These are phyloP conservation scores for Sycophila sp. DNA, from an alignment of 1,140 invertebrate species.

Conservation along the genomic window DNA sequence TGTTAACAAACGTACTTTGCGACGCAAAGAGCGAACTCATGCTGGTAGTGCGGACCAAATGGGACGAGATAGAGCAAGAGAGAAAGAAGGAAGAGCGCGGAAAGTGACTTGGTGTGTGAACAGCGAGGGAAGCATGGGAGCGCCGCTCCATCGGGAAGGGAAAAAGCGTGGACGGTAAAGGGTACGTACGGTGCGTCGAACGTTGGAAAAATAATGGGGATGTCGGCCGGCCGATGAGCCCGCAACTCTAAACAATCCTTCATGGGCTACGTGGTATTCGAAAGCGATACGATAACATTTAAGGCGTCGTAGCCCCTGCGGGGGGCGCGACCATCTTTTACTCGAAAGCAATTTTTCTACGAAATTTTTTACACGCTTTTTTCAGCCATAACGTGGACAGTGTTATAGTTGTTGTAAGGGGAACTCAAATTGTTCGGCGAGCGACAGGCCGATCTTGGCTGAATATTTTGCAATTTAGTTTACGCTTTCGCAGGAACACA, in stretches of 20 bases:
- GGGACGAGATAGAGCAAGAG: conserved; percentile 35
- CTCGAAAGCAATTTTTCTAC: conserved; percentile 43
- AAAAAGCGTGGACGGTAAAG: not conserved
- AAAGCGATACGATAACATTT: conserved; percentile 60
- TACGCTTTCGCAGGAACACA: not conserved
- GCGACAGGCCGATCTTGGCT: too few species aligned
- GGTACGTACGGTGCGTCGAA: conserved; percentile 2
- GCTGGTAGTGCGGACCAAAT: conserved; percentile 64
- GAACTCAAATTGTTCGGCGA: too few species aligned
- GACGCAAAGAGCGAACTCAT: conserved; percentile 56
- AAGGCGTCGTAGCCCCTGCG: conserved; percentile 44
- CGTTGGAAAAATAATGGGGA: not conserved
- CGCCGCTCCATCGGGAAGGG: conserved; percentile 53
- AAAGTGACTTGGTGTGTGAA: too few species aligned
- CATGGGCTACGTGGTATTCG: conserved; percentile 62
- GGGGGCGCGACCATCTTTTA: conserved; percentile 17
- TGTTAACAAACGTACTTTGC: conserved; percentile 56
- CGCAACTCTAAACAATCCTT: conserved; percentile 38
- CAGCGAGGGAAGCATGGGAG: conserved; percentile 9
- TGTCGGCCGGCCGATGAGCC: conserved; percentile 9
- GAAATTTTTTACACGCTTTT: conserved; percentile 34
- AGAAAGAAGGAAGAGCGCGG: conserved; percentile 14
- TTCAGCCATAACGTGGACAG: too few species aligned
- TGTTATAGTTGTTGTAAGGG: too few species aligned
- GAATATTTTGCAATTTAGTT: too few species aligned